phyloP scores from a whole-genome alignment of 2,797 vertebrate genomes.

The Anguilla megastoma region DNA sequence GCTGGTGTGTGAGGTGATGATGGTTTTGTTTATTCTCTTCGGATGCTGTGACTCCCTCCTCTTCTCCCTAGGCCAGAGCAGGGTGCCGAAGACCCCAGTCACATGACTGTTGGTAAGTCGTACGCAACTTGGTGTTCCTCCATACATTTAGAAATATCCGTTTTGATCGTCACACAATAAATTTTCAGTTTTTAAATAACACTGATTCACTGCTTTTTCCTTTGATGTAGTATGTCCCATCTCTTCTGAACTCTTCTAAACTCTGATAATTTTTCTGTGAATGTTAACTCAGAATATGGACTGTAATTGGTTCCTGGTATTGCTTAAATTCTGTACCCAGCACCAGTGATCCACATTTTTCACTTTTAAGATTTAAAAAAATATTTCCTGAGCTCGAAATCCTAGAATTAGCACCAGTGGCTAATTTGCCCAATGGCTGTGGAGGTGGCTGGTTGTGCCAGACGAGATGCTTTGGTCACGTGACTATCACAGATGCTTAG shows the following conservation, averaged over 20 bases:
- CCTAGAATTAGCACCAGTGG: no score
- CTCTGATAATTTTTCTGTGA: background rate
- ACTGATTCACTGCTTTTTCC: background rate
- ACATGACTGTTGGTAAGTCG: slow-evolving; percentile 65
- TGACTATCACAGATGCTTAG: background rate
- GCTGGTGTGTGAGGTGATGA: slow-evolving; percentile 19
- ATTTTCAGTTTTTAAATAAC: no score
- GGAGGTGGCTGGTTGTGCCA: background rate
- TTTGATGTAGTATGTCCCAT: background rate
- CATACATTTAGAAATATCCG: no score
- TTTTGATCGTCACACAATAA: no score
- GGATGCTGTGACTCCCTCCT: slow-evolving; percentile 30
- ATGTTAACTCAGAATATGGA: background rate
- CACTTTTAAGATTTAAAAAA: no score
- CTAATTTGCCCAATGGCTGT: background rate
- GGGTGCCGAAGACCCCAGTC: slow-evolving; percentile 47
- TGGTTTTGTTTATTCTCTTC: slow-evolving; percentile 13
- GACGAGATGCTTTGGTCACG: background rate
- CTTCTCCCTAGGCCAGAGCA: slow-evolving; percentile 55
- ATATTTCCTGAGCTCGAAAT: no score
- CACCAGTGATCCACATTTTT: no score
- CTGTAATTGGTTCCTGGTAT: no score
- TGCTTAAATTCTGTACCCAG: no score
- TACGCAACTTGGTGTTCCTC: background rate
- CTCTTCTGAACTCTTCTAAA: background rate